phyloP scores from a whole-genome alignment of 2,888 invertebrate species.

The Apantesis nais region DNA sequence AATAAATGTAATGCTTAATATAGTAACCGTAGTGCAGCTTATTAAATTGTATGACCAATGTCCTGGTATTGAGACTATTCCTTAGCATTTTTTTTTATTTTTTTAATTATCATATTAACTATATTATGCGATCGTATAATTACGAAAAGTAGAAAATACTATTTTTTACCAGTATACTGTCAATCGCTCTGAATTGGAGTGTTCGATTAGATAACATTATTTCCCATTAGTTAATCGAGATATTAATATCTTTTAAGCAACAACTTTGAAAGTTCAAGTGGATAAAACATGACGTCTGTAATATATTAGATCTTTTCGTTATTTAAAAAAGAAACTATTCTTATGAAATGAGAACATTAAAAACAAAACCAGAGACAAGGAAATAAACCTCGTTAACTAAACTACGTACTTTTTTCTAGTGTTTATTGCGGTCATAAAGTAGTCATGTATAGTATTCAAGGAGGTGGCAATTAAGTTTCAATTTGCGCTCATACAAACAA shows the following conservation, averaged over 20 bases:
- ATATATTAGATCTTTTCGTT: neutral
- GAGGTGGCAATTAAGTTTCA: conserved; percentile 72
- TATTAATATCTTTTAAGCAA: neutral
- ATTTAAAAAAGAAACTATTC: neutral
- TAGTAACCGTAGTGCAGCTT: too few species aligned
- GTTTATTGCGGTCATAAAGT: conserved; percentile 32
- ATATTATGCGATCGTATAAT: too few species aligned
- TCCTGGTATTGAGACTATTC: too few species aligned
- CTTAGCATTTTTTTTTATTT: too few species aligned
- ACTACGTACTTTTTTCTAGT: conserved; percentile 18
- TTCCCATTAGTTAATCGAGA: neutral
- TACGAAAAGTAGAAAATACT: too few species aligned
- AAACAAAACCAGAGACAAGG: conserved; percentile 29
- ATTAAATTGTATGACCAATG: too few species aligned
- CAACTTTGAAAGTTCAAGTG: neutral
- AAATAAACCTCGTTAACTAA: conserved; percentile 35
- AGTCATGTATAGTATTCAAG: conserved; percentile 45
- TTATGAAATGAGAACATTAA: neutral
- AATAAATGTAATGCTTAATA: too few species aligned
- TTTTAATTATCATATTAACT: too few species aligned
- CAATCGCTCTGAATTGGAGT: neutral
- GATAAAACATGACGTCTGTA: neutral
- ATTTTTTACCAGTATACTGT: too few species aligned
- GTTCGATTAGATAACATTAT: neutral
- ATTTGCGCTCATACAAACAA: conserved; percentile 66